phyloP scores from a whole-genome alignment of 2,888 invertebrate species.

The Allolobophora icterica region DNA sequence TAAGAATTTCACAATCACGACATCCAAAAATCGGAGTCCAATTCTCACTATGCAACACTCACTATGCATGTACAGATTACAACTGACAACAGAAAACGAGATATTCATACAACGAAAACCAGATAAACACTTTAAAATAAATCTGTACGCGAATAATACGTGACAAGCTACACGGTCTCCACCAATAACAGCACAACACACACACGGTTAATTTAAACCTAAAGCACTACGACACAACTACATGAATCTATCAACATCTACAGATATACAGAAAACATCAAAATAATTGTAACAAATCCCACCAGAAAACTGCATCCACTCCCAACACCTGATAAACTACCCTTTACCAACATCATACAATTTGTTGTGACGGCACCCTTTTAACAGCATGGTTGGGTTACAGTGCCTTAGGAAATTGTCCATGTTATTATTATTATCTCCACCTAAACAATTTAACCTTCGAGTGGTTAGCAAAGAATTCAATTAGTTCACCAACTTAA shows the following conservation, averaged over 20 bases:
- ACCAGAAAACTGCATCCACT: neutral
- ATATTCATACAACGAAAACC: neutral
- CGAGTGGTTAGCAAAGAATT: neutral
- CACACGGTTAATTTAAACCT: neutral
- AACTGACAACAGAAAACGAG: neutral
- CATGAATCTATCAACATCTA: neutral
- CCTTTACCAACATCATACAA: neutral
- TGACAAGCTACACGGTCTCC: neutral
- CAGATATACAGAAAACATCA: neutral
- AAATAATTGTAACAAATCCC: neutral
- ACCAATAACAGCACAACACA: conserved; percentile 17
- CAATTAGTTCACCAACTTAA: neutral
- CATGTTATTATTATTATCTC: too few relatives aligned
- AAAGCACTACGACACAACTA: neutral
- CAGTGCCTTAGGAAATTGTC: too few relatives aligned
- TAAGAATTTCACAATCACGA: neutral
- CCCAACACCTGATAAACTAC: neutral
- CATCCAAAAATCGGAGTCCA: neutral
- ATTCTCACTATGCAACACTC: neutral
- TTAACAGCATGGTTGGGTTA: too few relatives aligned
- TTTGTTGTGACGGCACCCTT: too few relatives aligned
- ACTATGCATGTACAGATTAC: neutral
- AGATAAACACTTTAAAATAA: neutral
- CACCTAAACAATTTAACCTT: neutral
- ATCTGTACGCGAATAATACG: neutral